A percentile compares a stretch with the other conserved stretches of the same genome.
These are phyloP conservation scores for Ceraclea dissimilis DNA, from an alignment of 2,888 invertebrate species.

Conservation along the genomic window DNA sequence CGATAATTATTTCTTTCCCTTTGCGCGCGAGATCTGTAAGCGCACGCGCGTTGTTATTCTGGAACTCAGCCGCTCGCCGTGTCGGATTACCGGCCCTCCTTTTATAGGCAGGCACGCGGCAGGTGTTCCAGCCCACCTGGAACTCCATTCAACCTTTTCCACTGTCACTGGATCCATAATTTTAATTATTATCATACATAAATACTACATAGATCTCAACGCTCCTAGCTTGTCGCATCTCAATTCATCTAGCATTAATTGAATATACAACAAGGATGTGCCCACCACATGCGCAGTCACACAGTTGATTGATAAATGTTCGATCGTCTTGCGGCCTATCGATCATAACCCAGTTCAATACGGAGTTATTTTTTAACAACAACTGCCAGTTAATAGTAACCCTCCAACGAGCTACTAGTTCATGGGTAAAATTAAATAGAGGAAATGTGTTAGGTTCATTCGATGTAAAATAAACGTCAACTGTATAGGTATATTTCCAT, in stretches of 20 bases:
- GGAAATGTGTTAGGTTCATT: too few species aligned
- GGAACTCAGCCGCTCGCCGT: conserved; percentile 25
- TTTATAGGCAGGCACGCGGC: conserved; percentile 22
- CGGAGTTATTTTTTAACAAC: background rate
- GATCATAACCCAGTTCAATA: background rate
- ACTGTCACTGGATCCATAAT: background rate
- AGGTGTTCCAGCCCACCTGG: conserved; percentile 15
- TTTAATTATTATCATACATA: background rate
- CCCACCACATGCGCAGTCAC: background rate
- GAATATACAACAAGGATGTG: background rate
- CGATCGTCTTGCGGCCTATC: background rate
- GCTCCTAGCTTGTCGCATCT: background rate
- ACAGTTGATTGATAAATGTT: conserved; percentile 1
- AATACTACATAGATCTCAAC: background rate
- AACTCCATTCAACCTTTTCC: background rate
- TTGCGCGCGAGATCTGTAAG: conserved; percentile 36
- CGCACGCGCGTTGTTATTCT: conserved; percentile 12
- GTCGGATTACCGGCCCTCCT: conserved; percentile 31
- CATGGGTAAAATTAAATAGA: too few species aligned
- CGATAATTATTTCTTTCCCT: conserved; percentile 8
- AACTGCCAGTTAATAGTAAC: too few species aligned
- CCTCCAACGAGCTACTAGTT: too few species aligned
- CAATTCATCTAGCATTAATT: background rate
- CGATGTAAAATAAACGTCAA: too few species aligned
- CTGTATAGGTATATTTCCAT: too few species aligned